Percentiles rank a stretch among this genome's conserved stretches.
Evolutionary conservation across 2,113 vertebrate genomes (phyloP).

Genomic region (Saimiri boliviensis): DNA sequence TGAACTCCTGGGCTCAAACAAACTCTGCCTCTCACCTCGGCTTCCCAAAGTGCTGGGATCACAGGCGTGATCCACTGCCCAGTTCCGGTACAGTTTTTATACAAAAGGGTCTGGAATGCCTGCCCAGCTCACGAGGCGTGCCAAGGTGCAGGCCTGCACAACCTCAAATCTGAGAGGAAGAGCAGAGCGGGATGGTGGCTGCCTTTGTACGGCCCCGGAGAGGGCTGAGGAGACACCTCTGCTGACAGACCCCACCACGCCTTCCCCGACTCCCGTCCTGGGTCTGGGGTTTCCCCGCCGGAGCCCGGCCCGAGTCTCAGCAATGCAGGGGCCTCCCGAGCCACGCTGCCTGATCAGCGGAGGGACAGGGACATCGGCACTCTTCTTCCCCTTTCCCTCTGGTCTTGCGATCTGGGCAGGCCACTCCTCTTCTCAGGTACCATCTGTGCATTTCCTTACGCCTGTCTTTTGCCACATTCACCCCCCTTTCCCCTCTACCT

Average conservation of each 20-base stretch:
- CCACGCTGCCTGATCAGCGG: rapidly evolving
- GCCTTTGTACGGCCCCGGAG: not conserved
- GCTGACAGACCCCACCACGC: not conserved
- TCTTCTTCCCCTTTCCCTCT: not conserved
- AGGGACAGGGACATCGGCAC: not conserved
- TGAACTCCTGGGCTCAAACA: too few species aligned
- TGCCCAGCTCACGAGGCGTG: not conserved
- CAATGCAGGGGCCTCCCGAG: not conserved
- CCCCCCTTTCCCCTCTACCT: not conserved
- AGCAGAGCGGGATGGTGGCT: not conserved
- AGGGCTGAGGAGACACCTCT: not conserved
- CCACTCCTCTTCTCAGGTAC: not conserved
- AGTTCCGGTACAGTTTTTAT: too few species aligned
- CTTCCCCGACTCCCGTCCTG: too few species aligned
- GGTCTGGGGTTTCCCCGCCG: not conserved
- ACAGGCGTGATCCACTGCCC: too few species aligned
- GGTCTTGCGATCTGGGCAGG: not conserved
- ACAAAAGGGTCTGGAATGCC: not conserved
- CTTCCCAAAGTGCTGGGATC: too few species aligned
- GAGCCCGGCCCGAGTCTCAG: not conserved
- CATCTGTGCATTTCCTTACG: not conserved
- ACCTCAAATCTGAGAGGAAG: not conserved
- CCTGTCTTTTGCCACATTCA: not conserved
- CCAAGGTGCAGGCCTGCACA: not conserved
- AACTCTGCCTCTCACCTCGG: too few species aligned